phyloP scores from a whole-genome alignment of 2,113 vertebrate genomes.

The Nesoenas mayeri region DNA sequence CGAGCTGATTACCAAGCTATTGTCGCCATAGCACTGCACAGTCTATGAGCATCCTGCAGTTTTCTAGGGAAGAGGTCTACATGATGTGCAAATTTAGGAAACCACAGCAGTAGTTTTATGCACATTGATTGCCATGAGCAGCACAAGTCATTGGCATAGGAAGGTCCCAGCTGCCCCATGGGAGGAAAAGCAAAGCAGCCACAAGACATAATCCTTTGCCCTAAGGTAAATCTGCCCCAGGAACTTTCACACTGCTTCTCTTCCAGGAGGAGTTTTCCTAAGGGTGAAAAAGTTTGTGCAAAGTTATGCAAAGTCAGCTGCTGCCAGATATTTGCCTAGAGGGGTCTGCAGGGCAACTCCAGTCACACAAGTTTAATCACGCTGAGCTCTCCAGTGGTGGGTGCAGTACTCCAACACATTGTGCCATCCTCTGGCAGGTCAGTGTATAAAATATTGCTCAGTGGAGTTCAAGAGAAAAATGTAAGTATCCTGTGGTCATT shows the following conservation, averaged over 20 bases:
- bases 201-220: not conserved
- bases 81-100: not conserved
- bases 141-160: rapidly evolving
- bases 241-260: not conserved
- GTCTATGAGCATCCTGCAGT: not conserved
- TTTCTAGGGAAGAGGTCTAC: not conserved
- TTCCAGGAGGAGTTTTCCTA: not conserved
- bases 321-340: slow-evolving; percentile 39
- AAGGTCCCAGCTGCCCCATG: not conserved
- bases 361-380: not conserved
- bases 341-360: slow-evolving; percentile 32
- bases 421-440: not conserved
- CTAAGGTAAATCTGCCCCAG: slow-evolving; percentile 21
- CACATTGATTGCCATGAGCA: not conserved
- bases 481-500: not conserved
- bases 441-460: not conserved
- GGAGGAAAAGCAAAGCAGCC: not conserved
- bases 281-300: not conserved
- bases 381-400: not conserved
- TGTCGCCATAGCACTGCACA: not conserved
- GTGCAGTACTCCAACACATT: not conserved
- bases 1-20: not conserved
- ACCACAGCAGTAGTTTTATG: not conserved
- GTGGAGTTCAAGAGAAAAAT: not conserved
- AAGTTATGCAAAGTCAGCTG: slow-evolving; percentile 25